Percentiles rank a stretch among this genome's conserved stretches.
Evolutionary conservation across 2,113 vertebrate species (phyloP).

Genomic region (Phaethornis superciliosus): DNA sequence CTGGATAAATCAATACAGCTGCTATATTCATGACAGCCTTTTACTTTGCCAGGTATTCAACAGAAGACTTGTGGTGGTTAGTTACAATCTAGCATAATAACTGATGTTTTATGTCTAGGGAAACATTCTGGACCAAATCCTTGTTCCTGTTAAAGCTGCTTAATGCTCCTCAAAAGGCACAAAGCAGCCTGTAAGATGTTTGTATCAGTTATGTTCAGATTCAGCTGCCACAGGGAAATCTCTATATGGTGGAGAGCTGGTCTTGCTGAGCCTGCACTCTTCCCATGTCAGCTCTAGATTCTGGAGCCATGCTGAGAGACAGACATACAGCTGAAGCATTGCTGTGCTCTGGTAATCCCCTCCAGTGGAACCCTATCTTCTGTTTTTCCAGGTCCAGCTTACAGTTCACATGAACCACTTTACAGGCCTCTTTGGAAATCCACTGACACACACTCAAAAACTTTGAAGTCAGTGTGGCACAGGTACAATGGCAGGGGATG

Average conservation of each 20-base stretch:
- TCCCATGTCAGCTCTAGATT: conserved; percentile 1
- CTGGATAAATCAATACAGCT: conserved; percentile 24
- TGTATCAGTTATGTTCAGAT: background rate
- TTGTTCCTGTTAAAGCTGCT: background rate
- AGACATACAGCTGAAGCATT: background rate
- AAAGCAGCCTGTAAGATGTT: conserved; percentile 16
- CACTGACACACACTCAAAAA: background rate
- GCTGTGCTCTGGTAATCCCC: background rate
- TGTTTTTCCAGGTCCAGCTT: conserved; percentile 6
- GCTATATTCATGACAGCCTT: background rate
- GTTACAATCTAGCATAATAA: background rate
- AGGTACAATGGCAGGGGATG: background rate
- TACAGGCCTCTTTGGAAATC: background rate
- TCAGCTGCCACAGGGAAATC: conserved; percentile 52
- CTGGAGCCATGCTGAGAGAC: background rate
- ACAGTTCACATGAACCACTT: background rate
- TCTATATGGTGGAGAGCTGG: conserved; percentile 5
- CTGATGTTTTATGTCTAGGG: background rate
- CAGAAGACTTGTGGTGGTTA: conserved; percentile 24
- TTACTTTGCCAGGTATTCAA: conserved; percentile 4
- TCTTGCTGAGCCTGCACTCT: conserved; percentile 36
- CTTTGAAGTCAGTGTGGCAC: background rate
- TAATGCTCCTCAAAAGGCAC: background rate
- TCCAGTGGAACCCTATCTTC: background rate
- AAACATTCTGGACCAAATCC: conserved; percentile 44